Conservation (phyloP, 2,888 invertebrate genomes). For the Dasypolia templi region DNA sequence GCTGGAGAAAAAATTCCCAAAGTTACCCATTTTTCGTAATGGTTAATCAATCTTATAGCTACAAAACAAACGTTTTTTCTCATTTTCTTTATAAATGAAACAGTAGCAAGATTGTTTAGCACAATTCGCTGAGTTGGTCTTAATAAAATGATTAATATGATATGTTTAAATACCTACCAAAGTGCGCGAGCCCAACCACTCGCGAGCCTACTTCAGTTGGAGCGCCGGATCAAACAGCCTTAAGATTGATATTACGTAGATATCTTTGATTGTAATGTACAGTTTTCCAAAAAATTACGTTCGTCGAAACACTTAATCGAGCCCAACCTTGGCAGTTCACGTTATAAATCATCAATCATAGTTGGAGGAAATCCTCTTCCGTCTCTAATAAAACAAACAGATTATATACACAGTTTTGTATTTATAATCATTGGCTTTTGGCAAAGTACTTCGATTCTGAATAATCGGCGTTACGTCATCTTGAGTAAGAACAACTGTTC, state of each 20-base stretch:
- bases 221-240: too few relatives aligned
- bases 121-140: too few relatives aligned
- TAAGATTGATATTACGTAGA: neutral
- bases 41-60: too few relatives aligned
- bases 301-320: neutral
- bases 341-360: constrained; percentile 37
- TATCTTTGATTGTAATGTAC: neutral
- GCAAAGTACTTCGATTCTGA: constrained; percentile 34
- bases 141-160: too few relatives aligned
- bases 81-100: too few relatives aligned
- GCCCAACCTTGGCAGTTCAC: constrained; percentile 3
- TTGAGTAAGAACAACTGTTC: neutral
- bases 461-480: constrained; percentile 40
- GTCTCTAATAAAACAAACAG: constrained; percentile 34
- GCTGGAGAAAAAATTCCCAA: too few relatives aligned
- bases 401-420: constrained; percentile 24
- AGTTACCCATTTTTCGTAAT: too few relatives aligned
- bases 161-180: too few relatives aligned
- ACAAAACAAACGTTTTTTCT: too few relatives aligned
- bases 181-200: too few relatives aligned
- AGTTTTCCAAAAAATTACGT: neutral
- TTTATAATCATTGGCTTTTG: constrained; percentile 35
- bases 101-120: too few relatives aligned
- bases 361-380: constrained; percentile 51
- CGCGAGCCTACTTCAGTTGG: too few relatives aligned